A percentile compares a stretch with the other conserved stretches of the same genome.
These are phyloP conservation scores for Brachionus calyciflorus DNA, from an alignment of 1,140 invertebrate species.

Conservation along the genomic window DNA sequence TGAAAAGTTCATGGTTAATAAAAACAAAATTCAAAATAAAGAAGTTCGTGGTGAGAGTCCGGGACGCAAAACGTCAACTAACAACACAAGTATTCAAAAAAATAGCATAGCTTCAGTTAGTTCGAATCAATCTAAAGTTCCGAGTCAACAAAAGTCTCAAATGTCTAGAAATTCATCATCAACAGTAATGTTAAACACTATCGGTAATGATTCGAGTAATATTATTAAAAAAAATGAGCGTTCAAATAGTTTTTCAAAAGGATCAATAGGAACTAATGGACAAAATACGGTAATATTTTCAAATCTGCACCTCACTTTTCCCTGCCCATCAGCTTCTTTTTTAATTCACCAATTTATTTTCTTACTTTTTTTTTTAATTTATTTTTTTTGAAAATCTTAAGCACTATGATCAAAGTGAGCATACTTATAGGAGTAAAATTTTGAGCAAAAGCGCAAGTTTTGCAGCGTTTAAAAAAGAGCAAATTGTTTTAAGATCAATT, in stretches of 20 bases:
- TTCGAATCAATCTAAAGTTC: background rate
- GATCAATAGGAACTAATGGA: background rate
- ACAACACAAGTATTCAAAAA: conserved; percentile 1
- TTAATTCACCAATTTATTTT: background rate
- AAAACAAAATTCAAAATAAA: conserved; percentile 12
- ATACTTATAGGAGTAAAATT: conserved; percentile 14
- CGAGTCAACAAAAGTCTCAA: conserved; percentile 7
- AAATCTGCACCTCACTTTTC: too few relatives aligned
- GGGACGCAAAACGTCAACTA: background rate
- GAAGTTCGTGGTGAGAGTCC: conserved; percentile 37
- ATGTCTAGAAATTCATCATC: conserved; percentile 4
- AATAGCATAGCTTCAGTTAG: background rate
- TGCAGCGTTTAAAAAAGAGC: background rate
- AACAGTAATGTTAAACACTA: background rate
- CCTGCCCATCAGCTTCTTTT: conserved; percentile 8
- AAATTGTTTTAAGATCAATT: background rate
- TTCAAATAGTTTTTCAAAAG: conserved; percentile 21
- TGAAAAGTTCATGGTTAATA: conserved; percentile 34
- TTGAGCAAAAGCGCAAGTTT: conserved; percentile 18
- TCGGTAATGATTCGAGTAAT: background rate
- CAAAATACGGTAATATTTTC: conserved; percentile 5
- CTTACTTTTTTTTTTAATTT: background rate
- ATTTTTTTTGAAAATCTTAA: conserved; percentile 10
- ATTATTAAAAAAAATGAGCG: background rate
- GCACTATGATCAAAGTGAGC: conserved; percentile 7